Evolutionary conservation across 2,888 invertebrate species (phyloP).

Genomic region (Morpho achilles): DNA sequence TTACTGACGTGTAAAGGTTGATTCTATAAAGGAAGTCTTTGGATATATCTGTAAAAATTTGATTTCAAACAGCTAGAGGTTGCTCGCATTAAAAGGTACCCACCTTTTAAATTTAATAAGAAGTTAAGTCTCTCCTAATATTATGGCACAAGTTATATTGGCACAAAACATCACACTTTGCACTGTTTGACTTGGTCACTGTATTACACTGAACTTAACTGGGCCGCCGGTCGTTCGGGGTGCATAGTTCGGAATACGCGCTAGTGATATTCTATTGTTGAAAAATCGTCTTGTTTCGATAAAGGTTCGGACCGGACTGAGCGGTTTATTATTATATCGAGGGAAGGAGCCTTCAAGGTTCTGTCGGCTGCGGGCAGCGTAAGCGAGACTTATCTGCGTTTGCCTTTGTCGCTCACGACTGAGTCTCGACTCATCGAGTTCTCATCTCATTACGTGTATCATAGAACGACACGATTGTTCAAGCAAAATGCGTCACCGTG

Average conservation of each 20-base stretch:
- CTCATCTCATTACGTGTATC: slow-evolving; percentile 37
- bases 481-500: slow-evolving; percentile 3
- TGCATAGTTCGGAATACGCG: slow-evolving; percentile 35
- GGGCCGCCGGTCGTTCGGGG: slow-evolving; percentile 36
- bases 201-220: slow-evolving; percentile 36
- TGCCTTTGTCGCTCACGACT: slow-evolving; percentile 57
- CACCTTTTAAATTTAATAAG: slow-evolving; percentile 53
- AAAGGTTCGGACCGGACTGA: slow-evolving; percentile 71
- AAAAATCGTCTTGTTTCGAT: slow-evolving; percentile 63
- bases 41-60: too few species aligned
- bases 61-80: too few species aligned
- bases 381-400: slow-evolving; percentile 64
- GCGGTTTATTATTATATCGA: slow-evolving; percentile 69
- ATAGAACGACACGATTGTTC: slow-evolving; percentile 28
- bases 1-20: too few species aligned
- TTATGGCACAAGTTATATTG: slow-evolving; percentile 58
- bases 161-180: slow-evolving; percentile 74
- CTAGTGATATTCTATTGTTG: slow-evolving; percentile 36
- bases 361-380: slow-evolving; percentile 57
- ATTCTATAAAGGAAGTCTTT: too few species aligned
- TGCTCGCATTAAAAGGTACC: slow-evolving; percentile 30
- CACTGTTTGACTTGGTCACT: slow-evolving; percentile 55
- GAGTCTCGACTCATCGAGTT: slow-evolving; percentile 28
- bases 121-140: slow-evolving; percentile 48
- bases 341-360: slow-evolving; percentile 75